Conservation (phyloP, 2,797 vertebrate genomes). For the Pogoniulus pusillus region DNA sequence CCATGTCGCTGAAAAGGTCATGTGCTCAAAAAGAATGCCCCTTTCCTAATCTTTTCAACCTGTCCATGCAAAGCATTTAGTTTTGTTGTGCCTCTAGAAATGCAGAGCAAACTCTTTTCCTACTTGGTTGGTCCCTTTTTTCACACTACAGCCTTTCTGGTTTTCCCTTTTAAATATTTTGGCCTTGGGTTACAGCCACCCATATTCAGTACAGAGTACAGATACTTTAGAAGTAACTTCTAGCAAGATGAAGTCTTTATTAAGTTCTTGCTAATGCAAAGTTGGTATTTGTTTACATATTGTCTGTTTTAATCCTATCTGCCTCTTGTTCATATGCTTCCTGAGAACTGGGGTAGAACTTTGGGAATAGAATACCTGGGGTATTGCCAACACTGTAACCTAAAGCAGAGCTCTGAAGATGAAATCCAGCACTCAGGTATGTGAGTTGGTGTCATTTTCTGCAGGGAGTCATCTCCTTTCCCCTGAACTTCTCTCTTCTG, state of each 20-base stretch:
- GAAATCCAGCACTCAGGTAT: background rate
- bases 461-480: background rate
- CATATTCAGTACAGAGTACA: background rate
- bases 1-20: slow-evolving; percentile 6
- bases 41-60: background rate
- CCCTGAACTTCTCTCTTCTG: background rate
- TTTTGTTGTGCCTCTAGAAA: slow-evolving; percentile 1
- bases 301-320: background rate
- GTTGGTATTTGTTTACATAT: background rate
- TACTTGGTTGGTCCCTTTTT: background rate
- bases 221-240: background rate
- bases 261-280: background rate
- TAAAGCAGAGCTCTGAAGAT: background rate
- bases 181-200: background rate
- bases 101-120: background rate
- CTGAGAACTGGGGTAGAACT: background rate
- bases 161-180: background rate
- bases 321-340: background rate
- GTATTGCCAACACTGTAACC: background rate
- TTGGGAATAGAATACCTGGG: background rate
- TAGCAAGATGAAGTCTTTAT: background rate
- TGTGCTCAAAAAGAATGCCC: background rate
- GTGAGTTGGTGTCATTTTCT: background rate
- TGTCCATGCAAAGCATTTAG: background rate
- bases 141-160: background rate